These are phyloP conservation scores for Heterotis niloticus DNA, from an alignment of 2,113 vertebrate species.

Conservation along the genomic window DNA sequence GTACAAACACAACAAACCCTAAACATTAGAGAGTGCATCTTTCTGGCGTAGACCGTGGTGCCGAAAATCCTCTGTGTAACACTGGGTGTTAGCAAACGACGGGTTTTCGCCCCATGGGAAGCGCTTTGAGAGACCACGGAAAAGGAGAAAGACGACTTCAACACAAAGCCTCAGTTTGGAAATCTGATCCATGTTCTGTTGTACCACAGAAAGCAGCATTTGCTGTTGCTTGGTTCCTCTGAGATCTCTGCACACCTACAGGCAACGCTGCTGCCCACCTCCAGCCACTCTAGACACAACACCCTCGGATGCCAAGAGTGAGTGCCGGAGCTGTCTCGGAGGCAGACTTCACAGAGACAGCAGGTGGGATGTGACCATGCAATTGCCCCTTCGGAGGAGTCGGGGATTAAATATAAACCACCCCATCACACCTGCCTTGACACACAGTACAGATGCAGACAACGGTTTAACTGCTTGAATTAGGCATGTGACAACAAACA, in stretches of 20 bases:
- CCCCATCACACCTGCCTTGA: background rate
- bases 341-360: background rate
- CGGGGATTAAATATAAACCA: background rate
- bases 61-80: background rate
- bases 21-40: background rate
- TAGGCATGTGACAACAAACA: background rate
- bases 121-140: too few species aligned
- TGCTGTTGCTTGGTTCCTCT: too few species aligned
- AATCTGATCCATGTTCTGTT: too few species aligned
- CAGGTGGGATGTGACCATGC: background rate
- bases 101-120: background rate
- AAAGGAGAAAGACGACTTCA: too few species aligned
- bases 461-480: background rate
- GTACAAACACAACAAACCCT: too few species aligned
- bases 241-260: background rate
- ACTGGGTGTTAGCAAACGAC: background rate
- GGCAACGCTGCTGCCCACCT: constrained; percentile 6
- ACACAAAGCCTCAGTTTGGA: too few species aligned
- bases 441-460: background rate
- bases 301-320: background rate
- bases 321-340: background rate
- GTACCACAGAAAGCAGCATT: too few species aligned
- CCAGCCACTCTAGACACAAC: constrained; percentile 12
- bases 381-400: background rate
- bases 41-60: background rate